phyloP scores from a whole-genome alignment of 2,797 vertebrate species.

The Melanotaenia maccullochi region DNA sequence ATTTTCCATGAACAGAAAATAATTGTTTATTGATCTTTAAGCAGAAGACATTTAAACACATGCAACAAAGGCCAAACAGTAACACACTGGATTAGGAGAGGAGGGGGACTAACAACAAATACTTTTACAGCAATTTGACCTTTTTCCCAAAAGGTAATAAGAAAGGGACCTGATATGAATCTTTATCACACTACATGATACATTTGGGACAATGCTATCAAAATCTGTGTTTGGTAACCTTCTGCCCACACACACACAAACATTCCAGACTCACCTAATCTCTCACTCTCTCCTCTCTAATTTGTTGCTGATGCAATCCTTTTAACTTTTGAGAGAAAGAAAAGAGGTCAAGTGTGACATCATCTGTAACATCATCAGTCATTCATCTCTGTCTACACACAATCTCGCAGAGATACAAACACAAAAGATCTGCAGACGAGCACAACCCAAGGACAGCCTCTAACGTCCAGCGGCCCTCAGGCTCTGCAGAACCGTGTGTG shows the following conservation, averaged over 20 bases:
- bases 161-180: slow-evolving; percentile 11
- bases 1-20: too few species aligned
- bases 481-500: slow-evolving; percentile 36
- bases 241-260: slow-evolving; percentile 11
- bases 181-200: slow-evolving; percentile 34
- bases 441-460: slow-evolving; percentile 43
- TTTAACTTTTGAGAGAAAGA: slow-evolving; percentile 55
- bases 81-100: too few species aligned
- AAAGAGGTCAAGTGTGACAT: slow-evolving; percentile 42
- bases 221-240: slow-evolving; percentile 30
- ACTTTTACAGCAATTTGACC: slow-evolving; percentile 11
- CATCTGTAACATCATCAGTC: slow-evolving; percentile 62
- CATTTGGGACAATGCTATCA: slow-evolving; percentile 35
- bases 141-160: slow-evolving; percentile 7
- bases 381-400: slow-evolving; percentile 20
- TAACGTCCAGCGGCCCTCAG: slow-evolving; percentile 35
- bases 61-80: too few species aligned
- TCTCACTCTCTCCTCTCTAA: slow-evolving; percentile 6
- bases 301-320: slow-evolving; percentile 54
- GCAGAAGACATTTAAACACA: too few species aligned
- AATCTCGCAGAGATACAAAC: background rate
- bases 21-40: too few species aligned
- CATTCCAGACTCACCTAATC: slow-evolving; percentile 51
- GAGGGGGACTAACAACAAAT: background rate
- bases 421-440: slow-evolving; percentile 42